These are phyloP conservation scores for Rachycentron canadum DNA, from an alignment of 2,797 vertebrate species.

Conservation along the genomic window DNA sequence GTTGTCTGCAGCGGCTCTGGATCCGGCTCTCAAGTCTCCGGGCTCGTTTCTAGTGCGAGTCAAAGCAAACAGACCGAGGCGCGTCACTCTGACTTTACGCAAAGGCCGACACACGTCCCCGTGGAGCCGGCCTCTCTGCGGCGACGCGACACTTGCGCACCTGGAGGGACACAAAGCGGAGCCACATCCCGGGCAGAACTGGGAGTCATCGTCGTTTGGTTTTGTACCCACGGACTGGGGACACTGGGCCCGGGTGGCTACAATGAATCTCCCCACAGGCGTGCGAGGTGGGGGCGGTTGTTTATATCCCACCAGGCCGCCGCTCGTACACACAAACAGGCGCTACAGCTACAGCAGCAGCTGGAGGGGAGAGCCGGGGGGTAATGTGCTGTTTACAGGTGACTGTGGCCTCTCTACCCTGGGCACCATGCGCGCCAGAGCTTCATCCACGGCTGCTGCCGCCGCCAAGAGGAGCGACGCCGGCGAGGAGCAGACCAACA, in stretches of 20 bases:
- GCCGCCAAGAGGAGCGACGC: conserved; percentile 55
- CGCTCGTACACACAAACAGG: neutral
- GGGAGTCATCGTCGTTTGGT: conserved; percentile 41
- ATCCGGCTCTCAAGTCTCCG: conserved; percentile 45
- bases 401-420: conserved; percentile 22
- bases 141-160: conserved; percentile 10
- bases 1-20: conserved; percentile 52
- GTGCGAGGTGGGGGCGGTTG: conserved; percentile 12
- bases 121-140: conserved; percentile 28
- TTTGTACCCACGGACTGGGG: conserved; percentile 42
- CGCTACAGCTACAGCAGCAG: neutral
- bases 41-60: conserved; percentile 53
- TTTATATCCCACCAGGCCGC: neutral
- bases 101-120: conserved; percentile 32
- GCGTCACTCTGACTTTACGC: conserved; percentile 61
- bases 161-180: conserved; percentile 7
- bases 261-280: conserved; percentile 31
- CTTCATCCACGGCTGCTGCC: conserved; percentile 56
- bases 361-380: neutral
- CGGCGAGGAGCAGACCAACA: conserved; percentile 46
- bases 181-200: neutral
- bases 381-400: conserved; percentile 52
- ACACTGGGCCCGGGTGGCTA: conserved; percentile 28
- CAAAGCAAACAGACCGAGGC: conserved; percentile 33
- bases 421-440: conserved; percentile 62